These are phyloP conservation scores for Drosophila diplacantha DNA, from an alignment of 2,888 invertebrate genomes.

Conservation along the genomic window DNA sequence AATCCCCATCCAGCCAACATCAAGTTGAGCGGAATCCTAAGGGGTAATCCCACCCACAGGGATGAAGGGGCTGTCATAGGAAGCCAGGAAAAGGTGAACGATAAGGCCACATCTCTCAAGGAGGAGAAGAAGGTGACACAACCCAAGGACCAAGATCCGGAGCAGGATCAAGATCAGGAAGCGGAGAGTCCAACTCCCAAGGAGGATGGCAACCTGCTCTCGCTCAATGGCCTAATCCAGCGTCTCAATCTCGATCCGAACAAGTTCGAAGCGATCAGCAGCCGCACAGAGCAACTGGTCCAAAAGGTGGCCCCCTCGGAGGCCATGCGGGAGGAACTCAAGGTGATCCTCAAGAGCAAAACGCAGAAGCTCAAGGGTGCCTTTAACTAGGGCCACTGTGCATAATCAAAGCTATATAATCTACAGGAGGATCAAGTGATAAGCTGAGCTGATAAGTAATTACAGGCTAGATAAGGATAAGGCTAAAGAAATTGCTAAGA, in stretches of 20 bases:
- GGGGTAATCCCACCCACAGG: background rate
- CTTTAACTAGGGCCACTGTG: constrained; percentile 41
- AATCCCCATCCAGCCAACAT: background rate
- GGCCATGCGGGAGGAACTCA: constrained; percentile 59
- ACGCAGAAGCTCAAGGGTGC: constrained; percentile 63
- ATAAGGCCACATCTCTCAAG: background rate
- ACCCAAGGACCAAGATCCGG: background rate
- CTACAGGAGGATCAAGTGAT: background rate
- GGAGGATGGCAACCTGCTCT: background rate
- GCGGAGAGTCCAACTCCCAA: background rate
- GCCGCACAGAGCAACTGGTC: constrained; percentile 62
- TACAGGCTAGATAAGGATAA: background rate
- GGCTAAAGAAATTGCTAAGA: background rate
- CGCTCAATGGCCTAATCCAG: constrained; percentile 39
- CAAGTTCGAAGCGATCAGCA: constrained; percentile 40
- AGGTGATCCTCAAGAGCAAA: constrained; percentile 59
- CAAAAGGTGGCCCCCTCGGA: constrained; percentile 55
- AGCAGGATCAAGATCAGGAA: background rate
- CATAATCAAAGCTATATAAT: background rate
- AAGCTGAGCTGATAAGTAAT: background rate
- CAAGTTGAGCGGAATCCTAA: constrained; percentile 3
- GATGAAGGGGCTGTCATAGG: background rate
- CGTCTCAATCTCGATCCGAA: constrained; percentile 51
- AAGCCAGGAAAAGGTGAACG: background rate
- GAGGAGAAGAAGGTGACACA: background rate